A percentile compares a stretch with the other conserved stretches of the same genome.
These are phyloP conservation scores for Parthenolecanium corni DNA, from an alignment of 2,888 invertebrate species.

Conservation along the genomic window DNA sequence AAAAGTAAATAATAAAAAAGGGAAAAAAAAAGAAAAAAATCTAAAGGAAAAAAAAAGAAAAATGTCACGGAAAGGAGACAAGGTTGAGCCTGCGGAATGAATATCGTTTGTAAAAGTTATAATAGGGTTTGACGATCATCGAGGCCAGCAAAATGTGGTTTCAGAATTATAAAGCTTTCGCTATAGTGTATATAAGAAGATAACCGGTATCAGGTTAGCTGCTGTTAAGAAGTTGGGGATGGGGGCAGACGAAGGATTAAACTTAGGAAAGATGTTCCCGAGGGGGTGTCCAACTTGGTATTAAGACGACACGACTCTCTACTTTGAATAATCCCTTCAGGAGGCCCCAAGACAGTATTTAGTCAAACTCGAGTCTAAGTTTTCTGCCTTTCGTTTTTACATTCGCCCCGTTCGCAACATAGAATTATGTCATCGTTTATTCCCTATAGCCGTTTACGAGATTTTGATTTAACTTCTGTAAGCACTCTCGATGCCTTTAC, in stretches of 20 bases:
- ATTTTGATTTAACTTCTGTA: conserved; percentile 23
- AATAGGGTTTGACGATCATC: conserved; percentile 28
- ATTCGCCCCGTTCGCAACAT: conserved; percentile 14
- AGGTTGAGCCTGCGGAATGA: conserved; percentile 25
- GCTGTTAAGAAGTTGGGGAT: conserved; percentile 13
- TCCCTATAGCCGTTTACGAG: conserved; percentile 29
- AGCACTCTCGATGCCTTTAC: not conserved
- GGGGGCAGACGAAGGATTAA: conserved; percentile 13
- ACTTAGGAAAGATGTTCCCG: conserved; percentile 26
- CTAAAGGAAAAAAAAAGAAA: not conserved
- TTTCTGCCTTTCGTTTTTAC: conserved; percentile 22
- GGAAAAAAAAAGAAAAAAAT: not conserved
- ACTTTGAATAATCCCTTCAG: conserved; percentile 29
- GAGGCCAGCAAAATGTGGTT: conserved; percentile 18
- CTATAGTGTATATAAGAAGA: conserved; percentile 6
- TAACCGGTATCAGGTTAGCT: conserved; percentile 25
- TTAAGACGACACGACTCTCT: conserved; percentile 29
- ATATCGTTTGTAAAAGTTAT: conserved; percentile 27
- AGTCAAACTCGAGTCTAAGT: conserved; percentile 26
- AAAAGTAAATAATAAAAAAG: not conserved
- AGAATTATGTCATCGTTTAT: conserved; percentile 29
- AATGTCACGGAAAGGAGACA: conserved; percentile 3
- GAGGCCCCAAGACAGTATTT: conserved; percentile 29
- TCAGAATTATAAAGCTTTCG: conserved; percentile 20
- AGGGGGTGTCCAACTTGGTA: conserved; percentile 28